Evolutionary conservation across 2,113 vertebrate species (phyloP).

Genomic region (Alethe diademata): DNA sequence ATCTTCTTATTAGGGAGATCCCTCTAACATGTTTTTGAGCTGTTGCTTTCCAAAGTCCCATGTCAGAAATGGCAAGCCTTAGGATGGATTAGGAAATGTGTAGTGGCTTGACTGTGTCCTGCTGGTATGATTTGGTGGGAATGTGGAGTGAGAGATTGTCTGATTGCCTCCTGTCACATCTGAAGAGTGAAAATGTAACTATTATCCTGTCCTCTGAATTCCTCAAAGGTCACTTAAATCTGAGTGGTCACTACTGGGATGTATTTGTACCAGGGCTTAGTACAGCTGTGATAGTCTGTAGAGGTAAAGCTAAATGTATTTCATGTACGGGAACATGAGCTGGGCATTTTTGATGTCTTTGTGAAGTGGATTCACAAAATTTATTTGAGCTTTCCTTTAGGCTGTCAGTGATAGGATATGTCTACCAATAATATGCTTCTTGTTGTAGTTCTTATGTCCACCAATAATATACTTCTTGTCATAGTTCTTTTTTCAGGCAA

Average conservation of each 20-base stretch:
- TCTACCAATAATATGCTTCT: slow-evolving; percentile 16
- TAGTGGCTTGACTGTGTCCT: slow-evolving; percentile 1
- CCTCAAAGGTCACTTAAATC: slow-evolving; percentile 65
- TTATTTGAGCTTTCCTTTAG: slow-evolving; percentile 9
- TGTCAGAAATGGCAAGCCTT: background rate
- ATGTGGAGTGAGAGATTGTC: background rate
- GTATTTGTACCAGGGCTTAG: slow-evolving; percentile 39
- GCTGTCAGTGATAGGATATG: background rate
- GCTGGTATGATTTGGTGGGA: slow-evolving; percentile 11
- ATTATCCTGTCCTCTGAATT: slow-evolving; percentile 52
- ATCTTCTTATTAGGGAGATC: background rate
- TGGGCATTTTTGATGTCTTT: slow-evolving; percentile 36
- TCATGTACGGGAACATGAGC: slow-evolving; percentile 23
- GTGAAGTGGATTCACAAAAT: slow-evolving; percentile 58
- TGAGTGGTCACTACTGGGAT: slow-evolving; percentile 57
- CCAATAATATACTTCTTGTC: background rate
- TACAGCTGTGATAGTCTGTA: slow-evolving; percentile 1
- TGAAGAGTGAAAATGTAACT: slow-evolving; percentile 9
- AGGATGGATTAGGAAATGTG: background rate
- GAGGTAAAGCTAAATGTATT: slow-evolving; percentile 51
- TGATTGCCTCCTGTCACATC: slow-evolving; percentile 41
- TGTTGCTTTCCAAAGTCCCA: background rate
- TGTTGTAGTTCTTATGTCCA: background rate
- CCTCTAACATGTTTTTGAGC: background rate
- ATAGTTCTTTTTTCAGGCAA: background rate